A percentile compares a stretch with the other conserved stretches of the same genome.
These are phyloP conservation scores for Mus spicilegus DNA, from an alignment of 2,113 vertebrate genomes.

Conservation along the genomic window DNA sequence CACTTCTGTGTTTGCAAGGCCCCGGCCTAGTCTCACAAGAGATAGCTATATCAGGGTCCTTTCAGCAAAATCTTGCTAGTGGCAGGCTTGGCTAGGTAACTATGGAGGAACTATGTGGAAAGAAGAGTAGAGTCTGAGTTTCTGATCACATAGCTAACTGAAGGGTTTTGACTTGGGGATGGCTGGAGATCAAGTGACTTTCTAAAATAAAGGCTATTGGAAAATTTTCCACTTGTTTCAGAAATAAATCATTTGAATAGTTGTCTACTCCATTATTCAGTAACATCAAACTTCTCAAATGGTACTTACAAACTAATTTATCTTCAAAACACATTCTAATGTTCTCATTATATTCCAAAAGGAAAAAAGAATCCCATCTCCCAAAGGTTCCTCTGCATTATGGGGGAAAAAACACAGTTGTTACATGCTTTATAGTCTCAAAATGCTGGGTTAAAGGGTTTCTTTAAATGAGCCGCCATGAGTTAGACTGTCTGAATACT, in stretches of 20 bases:
- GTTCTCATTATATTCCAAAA: constrained; percentile 23
- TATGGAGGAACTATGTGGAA: too few species aligned
- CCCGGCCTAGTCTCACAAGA: too few species aligned
- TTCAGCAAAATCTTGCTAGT: too few species aligned
- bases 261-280: constrained; percentile 10
- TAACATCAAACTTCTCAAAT: constrained; percentile 16
- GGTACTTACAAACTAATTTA: constrained; percentile 45
- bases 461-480: constrained; percentile 81
- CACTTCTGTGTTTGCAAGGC: too few species aligned
- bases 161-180: not conserved
- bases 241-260: not conserved
- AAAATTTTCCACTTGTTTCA: not conserved
- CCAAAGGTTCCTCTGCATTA: constrained; percentile 52
- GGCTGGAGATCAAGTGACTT: not conserved
- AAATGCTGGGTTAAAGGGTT: constrained; percentile 70
- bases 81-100: not conserved
- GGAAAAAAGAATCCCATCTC: not conserved
- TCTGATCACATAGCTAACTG: not conserved
- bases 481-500: constrained; percentile 80
- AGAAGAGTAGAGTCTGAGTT: not conserved
- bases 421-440: constrained; percentile 65
- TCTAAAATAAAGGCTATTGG: not conserved
- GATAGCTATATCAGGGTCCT: too few species aligned
- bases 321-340: constrained; percentile 44
- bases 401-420: constrained; percentile 25